A percentile compares a stretch with the other conserved stretches of the same genome.
Evolutionary conservation across 2,113 vertebrate genomes (phyloP).

Genomic region (Hippocampus abdominalis): DNA sequence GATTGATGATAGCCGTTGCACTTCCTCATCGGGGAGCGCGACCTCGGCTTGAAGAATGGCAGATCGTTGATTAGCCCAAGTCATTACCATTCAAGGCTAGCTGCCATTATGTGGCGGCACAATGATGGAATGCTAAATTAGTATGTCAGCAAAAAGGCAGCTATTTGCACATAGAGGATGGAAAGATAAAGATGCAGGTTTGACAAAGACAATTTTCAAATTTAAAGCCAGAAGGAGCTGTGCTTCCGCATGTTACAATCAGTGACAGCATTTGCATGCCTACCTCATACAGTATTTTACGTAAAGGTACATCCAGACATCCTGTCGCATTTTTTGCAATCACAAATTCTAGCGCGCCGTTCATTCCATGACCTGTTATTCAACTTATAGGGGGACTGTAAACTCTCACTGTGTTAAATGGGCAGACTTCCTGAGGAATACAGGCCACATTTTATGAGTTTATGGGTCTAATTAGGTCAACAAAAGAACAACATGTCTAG

Average conservation of each 20-base stretch:
- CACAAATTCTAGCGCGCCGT: neutral
- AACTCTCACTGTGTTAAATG: slow-evolving; percentile 34
- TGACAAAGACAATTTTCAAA: neutral
- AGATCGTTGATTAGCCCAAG: slow-evolving; percentile 47
- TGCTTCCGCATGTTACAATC: too few species aligned
- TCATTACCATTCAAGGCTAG: slow-evolving; percentile 52
- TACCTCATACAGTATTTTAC: neutral
- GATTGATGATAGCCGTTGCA: slow-evolving; percentile 61
- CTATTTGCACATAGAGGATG: neutral
- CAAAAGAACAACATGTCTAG: slow-evolving; percentile 39
- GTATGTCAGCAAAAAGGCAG: neutral
- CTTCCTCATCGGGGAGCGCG: slow-evolving; percentile 63
- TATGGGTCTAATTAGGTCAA: slow-evolving; percentile 46
- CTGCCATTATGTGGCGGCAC: slow-evolving; percentile 10
- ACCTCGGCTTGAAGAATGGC: slow-evolving; percentile 55
- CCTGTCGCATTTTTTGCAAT: neutral
- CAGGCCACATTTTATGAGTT: slow-evolving; percentile 49
- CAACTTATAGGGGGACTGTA: slow-evolving; percentile 20
- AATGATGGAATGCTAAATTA: slow-evolving; percentile 26
- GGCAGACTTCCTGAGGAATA: slow-evolving; percentile 52
- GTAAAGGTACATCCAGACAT: neutral
- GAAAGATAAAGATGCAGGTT: neutral
- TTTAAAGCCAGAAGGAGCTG: neutral
- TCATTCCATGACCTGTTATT: slow-evolving; percentile 19
- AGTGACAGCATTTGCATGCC: too few species aligned